phyloP scores from a whole-genome alignment of 2,888 invertebrate genomes.

The Lithophane semibrunnea region DNA sequence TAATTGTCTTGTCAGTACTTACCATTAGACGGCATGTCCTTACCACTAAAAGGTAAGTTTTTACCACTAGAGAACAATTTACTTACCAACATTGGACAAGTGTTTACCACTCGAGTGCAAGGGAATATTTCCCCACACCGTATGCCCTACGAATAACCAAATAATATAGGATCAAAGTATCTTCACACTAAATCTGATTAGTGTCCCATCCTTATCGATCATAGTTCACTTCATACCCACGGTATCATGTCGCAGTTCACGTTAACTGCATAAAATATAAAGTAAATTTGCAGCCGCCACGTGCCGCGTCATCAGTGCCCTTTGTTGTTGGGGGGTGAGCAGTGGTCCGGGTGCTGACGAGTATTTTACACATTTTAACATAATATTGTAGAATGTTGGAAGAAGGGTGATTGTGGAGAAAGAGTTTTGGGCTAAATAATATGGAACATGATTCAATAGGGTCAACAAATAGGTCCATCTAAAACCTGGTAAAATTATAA shows the following conservation, averaged over 20 bases:
- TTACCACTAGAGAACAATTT: background rate
- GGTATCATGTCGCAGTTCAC: constrained; percentile 65
- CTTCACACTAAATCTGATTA: constrained; percentile 42
- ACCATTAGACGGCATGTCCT: background rate
- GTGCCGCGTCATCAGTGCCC: constrained; percentile 79
- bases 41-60: too few species aligned
- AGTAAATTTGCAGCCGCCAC: constrained; percentile 68
- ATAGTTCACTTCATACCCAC: constrained; percentile 45
- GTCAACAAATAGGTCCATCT: too few species aligned
- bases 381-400: constrained; percentile 38
- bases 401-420: constrained; percentile 23
- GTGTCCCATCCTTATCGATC: constrained; percentile 41
- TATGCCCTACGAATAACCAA: background rate
- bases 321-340: constrained; percentile 72
- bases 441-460: too few species aligned
- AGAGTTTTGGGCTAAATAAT: constrained; percentile 13
- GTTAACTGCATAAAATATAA: constrained; percentile 53
- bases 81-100: background rate
- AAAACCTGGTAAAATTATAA: too few species aligned
- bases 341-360: constrained; percentile 47
- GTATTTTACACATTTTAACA: constrained; percentile 60
- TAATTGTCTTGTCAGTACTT: background rate
- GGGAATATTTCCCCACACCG: background rate
- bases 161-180: constrained; percentile 50
- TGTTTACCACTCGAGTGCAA: background rate